Percentiles rank a stretch among this genome's conserved stretches.
Conservation (phyloP, 2,888 invertebrate genomes). For the Aporophyla nigra region DNA sequence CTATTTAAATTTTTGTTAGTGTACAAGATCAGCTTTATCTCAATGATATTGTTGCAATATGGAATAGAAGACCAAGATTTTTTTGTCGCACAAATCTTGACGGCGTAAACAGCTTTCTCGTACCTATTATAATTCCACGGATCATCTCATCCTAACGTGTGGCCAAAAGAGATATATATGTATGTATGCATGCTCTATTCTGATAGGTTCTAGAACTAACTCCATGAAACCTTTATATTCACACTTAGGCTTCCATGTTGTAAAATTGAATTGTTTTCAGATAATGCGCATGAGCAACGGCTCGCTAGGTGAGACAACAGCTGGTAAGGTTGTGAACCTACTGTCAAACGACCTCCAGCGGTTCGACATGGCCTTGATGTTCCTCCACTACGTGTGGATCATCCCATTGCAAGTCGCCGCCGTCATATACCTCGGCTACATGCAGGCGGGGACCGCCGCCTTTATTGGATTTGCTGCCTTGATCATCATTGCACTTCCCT, state of each 20-base stretch:
- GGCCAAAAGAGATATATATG: neutral
- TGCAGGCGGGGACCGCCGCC: slow-evolving; percentile 92
- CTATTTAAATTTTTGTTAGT: neutral
- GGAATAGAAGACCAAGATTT: neutral
- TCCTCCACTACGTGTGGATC: slow-evolving; percentile 95
- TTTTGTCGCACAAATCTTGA: neutral
- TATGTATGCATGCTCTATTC: neutral
- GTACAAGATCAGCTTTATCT: neutral
- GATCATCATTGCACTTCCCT: slow-evolving; percentile 93
- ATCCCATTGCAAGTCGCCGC: slow-evolving; percentile 93
- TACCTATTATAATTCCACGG: neutral
- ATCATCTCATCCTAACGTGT: neutral
- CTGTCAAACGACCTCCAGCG: slow-evolving; percentile 97
- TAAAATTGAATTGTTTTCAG: slow-evolving; percentile 51
- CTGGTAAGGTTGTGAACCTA: slow-evolving; percentile 96
- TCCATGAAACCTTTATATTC: neutral
- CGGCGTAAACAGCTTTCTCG: neutral
- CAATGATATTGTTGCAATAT: neutral
- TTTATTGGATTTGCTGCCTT: slow-evolving; percentile 93
- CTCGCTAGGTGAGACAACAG: slow-evolving; percentile 95
- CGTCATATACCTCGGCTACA: slow-evolving; percentile 93
- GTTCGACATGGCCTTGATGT: slow-evolving; percentile 94
- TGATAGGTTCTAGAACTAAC: neutral
- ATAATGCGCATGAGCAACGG: slow-evolving; percentile 88
- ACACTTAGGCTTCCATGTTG: neutral